Conservation (phyloP, 2,113 vertebrate species). For the Poicephalus meyeri region DNA sequence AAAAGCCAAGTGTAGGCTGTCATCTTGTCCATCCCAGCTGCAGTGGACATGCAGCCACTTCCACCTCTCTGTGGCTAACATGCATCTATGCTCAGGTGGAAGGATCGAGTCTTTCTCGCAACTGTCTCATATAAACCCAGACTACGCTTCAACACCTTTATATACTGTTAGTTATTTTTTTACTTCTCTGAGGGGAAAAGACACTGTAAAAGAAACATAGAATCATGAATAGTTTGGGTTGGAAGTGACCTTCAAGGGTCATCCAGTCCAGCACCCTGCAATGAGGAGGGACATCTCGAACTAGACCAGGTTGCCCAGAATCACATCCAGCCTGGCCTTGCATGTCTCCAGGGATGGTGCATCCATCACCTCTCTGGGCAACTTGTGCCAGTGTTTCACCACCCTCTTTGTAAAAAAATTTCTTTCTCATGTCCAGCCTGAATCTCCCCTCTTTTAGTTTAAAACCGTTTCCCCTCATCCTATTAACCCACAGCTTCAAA, state of each 20-base stretch:
- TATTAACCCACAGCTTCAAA: neutral
- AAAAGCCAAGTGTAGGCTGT: neutral
- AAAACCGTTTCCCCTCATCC: neutral
- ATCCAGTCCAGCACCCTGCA: neutral
- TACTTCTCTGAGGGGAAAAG: neutral
- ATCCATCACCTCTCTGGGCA: neutral
- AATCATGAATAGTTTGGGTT: neutral
- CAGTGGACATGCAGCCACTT: neutral
- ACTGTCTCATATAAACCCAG: neutral
- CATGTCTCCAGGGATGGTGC: neutral
- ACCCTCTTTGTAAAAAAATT: neutral
- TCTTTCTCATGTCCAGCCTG: neutral
- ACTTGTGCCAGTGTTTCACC: neutral
- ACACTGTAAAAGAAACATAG: neutral
- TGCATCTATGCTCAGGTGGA: fast-evolving
- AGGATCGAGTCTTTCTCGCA: neutral
- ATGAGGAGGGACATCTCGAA: neutral
- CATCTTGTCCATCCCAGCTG: neutral
- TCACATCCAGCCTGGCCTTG: neutral
- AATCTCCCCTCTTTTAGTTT: neutral
- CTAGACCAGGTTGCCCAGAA: neutral
- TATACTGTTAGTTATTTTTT: neutral
- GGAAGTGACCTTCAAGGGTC: neutral
- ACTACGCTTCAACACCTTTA: neutral
- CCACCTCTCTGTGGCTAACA: neutral